phyloP scores from a whole-genome alignment of 2,113 vertebrate species.

The Nansenia antarctica region DNA sequence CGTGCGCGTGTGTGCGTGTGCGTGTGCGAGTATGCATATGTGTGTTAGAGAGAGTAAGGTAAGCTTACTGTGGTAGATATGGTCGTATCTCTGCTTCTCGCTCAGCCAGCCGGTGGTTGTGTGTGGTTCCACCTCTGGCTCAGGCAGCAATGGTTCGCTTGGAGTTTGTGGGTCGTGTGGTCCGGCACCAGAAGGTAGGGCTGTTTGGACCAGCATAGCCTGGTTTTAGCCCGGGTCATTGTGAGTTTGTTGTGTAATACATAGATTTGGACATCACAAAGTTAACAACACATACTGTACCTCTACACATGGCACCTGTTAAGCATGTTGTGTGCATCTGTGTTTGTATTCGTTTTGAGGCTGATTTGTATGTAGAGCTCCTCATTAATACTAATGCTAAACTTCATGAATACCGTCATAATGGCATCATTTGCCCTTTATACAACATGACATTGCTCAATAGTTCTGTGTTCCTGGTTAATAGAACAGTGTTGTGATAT shows the following conservation, averaged over 20 bases:
- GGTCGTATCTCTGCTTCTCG: background rate
- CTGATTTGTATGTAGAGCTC: too few species aligned
- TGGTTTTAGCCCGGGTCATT: background rate
- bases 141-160: background rate
- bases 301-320: background rate
- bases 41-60: background rate
- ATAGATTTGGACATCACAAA: background rate
- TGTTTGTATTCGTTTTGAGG: too few species aligned
- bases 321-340: too few species aligned
- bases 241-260: background rate
- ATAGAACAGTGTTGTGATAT: too few species aligned
- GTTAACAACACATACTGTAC: background rate
- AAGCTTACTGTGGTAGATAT: background rate
- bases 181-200: slow-evolving; percentile 4
- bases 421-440: too few species aligned
- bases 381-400: too few species aligned
- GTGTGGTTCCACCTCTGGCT: background rate
- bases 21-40: slow-evolving; percentile 1
- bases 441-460: too few species aligned
- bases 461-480: too few species aligned
- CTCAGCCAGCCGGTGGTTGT: background rate
- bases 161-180: background rate
- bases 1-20: background rate
- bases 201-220: background rate
- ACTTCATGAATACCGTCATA: too few species aligned